Evolutionary conservation across 1,140 invertebrate species (phyloP).

Genomic region (Drosophila leontia): DNA sequence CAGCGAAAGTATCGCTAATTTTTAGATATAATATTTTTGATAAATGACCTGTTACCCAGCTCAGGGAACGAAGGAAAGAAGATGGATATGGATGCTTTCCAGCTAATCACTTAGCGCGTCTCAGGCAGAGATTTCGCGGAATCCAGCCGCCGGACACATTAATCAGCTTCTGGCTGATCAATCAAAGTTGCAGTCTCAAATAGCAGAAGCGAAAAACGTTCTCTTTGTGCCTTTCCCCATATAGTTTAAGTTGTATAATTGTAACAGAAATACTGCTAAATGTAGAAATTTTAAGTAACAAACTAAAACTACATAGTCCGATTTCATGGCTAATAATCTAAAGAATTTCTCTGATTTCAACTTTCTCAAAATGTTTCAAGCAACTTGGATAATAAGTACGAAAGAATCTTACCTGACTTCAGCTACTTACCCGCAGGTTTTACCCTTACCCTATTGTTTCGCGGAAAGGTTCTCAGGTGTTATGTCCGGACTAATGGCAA

Average conservation of each 20-base stretch:
- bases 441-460: conserved; percentile 21
- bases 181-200: conserved; percentile 53
- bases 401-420: background rate
- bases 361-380: background rate
- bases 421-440: conserved; percentile 34
- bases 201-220: background rate
- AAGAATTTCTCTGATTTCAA: background rate
- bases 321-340: background rate
- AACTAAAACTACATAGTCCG: background rate
- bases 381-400: conserved; percentile 1
- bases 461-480: conserved; percentile 37
- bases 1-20: conserved; percentile 46
- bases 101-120: conserved; percentile 50
- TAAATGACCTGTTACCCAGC: conserved; percentile 38
- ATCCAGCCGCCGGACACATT: conserved; percentile 30
- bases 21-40: conserved; percentile 46
- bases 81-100: conserved; percentile 27
- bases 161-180: conserved; percentile 64
- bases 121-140: conserved; percentile 6
- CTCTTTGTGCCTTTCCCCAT: background rate
- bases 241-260: too few species aligned
- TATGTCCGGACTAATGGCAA: conserved; percentile 43
- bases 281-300: background rate
- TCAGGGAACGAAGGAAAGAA: conserved; percentile 12
- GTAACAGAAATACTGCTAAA: background rate